Evolutionary conservation across 2,113 vertebrate species (phyloP), one percentile per base, ranked within the genome.

Genomic region (Pyrgilauda ruficollis): DNA sequence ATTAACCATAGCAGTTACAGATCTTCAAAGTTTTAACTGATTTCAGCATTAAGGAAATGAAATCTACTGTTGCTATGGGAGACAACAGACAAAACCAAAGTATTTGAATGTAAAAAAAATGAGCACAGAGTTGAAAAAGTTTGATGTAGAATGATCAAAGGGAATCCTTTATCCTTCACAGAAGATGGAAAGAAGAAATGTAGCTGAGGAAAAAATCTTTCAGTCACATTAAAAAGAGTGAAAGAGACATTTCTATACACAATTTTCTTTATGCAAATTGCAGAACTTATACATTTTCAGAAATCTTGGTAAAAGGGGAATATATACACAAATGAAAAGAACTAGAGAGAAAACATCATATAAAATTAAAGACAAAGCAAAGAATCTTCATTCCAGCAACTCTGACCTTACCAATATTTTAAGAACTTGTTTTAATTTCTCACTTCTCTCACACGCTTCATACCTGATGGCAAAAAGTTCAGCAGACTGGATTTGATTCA

Each of bases 71-170:
- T 87, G 69, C 64, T 92, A 46, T 58, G 64, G 68, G 58, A 93
- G 41, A 90, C 24, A 17, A 56, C 26, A 75, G 76, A 49, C 68
- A 72, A 46, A 95, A 78, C 56, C 15, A 10, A 93, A 81, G 53
- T 52, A 58, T 84, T 81, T 46, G 79, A 88, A 92, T 84, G 64
- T 78, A 20, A 81, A 59, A 59, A 37, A 59, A 90, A 66, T 31
- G 78, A 85, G 33, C 49, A 64, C 39, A 43, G 74, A 41, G 52
- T 49, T 91, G 78, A 61, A 79, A 89, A 87, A 79, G 37, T 53
- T 85, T 89, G 76, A 50, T 78, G 79, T 46, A 30, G 61, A 68
- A 10, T 67, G 93, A 95, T 96, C 96, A 97, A 96, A 96, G 73
- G 24, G 68, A 94, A 89, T 70, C 44, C 50, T 95, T 95, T 33